phyloP scores from a whole-genome alignment of 2,797 vertebrate genomes.

The Spea hammondii region DNA sequence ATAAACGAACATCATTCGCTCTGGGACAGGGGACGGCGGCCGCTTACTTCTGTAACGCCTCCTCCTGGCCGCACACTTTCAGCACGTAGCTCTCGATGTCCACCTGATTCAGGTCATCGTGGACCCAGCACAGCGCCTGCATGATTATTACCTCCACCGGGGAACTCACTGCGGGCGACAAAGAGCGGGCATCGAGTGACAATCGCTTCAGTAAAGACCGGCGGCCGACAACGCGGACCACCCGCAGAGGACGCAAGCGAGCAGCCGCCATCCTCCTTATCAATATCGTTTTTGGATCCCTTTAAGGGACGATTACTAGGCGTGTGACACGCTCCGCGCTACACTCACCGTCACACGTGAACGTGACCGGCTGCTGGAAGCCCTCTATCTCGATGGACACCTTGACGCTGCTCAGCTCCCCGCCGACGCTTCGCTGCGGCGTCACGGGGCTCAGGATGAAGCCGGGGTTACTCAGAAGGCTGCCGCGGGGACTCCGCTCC shows the following conservation, averaged over 20 bases:
- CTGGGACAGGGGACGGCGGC: no score
- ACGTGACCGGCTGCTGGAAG: slow-evolving; percentile 92
- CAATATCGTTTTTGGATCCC: no score
- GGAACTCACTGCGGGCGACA: slow-evolving; percentile 81
- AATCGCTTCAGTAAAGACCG: no score
- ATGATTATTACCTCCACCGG: slow-evolving; percentile 94
- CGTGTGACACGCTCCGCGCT: no score
- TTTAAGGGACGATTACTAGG: no score
- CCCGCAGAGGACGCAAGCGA: no score
- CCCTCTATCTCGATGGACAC: slow-evolving; percentile 95
- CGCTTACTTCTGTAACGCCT: slow-evolving; percentile 94
- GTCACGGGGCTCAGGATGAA: slow-evolving; percentile 89
- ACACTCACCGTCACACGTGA: slow-evolving; percentile 92
- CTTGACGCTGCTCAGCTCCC: slow-evolving; percentile 87
- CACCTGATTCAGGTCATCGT: slow-evolving; percentile 93
- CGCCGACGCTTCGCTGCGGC: slow-evolving; percentile 75
- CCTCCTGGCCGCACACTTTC: slow-evolving; percentile 93
- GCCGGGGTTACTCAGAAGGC: slow-evolving; percentile 82
- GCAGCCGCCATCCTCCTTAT: no score
- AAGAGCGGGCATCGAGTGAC: background rate
- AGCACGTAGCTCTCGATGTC: slow-evolving; percentile 92
- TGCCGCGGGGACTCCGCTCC: slow-evolving; percentile 73
- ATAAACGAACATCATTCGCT: no score
- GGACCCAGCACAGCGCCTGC: slow-evolving; percentile 97
- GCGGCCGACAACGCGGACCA: no score